These are phyloP conservation scores for Stegodyphus mimosarum DNA, from an alignment of 1,140 invertebrate genomes.

Conservation along the genomic window DNA sequence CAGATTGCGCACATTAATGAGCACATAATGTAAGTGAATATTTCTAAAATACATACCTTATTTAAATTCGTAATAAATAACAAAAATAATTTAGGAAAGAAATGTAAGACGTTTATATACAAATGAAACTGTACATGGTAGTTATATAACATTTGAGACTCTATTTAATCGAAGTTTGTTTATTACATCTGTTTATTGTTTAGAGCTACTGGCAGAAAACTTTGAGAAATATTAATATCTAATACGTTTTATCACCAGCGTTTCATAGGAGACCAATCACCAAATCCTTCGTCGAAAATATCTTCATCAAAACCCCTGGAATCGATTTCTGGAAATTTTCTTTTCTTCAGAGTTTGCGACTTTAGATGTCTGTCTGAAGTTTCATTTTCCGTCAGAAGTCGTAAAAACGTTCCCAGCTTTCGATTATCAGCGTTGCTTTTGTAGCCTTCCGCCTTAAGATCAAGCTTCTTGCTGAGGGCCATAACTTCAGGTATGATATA, in stretches of 20 bases:
- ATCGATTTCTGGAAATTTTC: slow-evolving; percentile 68
- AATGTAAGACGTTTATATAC: slow-evolving; percentile 2
- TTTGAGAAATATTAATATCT: background rate
- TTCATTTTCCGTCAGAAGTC: background rate
- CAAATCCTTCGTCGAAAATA: slow-evolving; percentile 70
- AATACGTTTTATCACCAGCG: slow-evolving; percentile 33
- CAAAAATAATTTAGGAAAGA: slow-evolving; percentile 2
- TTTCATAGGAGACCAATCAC: slow-evolving; percentile 70
- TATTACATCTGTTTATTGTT: background rate
- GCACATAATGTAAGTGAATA: no score
- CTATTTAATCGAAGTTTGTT: background rate
- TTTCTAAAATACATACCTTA: background rate
- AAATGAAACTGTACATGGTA: slow-evolving; percentile 1
- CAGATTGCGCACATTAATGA: no score
- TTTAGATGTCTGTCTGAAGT: background rate
- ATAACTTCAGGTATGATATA: background rate
- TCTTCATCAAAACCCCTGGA: slow-evolving; percentile 70
- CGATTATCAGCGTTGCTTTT: slow-evolving; percentile 1
- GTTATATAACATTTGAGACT: slow-evolving; percentile 10
- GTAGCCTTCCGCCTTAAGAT: slow-evolving; percentile 3
- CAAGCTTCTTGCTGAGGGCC: slow-evolving; percentile 10
- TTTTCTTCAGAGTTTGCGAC: slow-evolving; percentile 16
- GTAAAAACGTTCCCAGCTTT: slow-evolving; percentile 3
- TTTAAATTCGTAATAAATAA: background rate
- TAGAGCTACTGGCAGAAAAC: background rate